phyloP scores from a whole-genome alignment of 2,113 vertebrate species.

The Galbula dea region DNA sequence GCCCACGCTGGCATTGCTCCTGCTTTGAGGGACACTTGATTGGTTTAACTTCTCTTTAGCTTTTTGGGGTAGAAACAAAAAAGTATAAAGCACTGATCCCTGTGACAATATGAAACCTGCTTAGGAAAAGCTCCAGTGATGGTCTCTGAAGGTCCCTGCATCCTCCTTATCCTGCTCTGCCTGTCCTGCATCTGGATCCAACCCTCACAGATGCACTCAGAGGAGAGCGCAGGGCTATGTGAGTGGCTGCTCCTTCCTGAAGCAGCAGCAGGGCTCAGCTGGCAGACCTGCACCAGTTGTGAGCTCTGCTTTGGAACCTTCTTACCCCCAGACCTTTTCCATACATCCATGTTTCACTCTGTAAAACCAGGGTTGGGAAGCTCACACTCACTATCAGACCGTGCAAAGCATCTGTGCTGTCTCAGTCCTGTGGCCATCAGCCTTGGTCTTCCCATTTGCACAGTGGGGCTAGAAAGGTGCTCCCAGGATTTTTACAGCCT shows the following conservation, averaged over 20 bases:
- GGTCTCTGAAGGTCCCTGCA: neutral
- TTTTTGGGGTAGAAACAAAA: neutral
- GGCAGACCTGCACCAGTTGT: neutral
- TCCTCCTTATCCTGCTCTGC: neutral
- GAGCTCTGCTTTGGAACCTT: neutral
- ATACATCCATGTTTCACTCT: no score
- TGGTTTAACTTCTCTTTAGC: neutral
- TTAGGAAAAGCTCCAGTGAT: accelerated
- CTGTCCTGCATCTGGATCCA: accelerated
- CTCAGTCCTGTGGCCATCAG: accelerated
- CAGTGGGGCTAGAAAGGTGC: neutral
- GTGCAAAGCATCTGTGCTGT: neutral
- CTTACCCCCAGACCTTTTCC: neutral
- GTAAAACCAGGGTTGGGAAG: neutral
- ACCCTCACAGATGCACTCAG: accelerated
- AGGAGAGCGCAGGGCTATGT: neutral
- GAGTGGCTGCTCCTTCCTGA: accelerated
- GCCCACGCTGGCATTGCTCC: accelerated
- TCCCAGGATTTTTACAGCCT: neutral
- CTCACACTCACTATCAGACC: accelerated
- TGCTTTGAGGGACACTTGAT: neutral
- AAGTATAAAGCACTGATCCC: neutral
- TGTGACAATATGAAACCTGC: neutral
- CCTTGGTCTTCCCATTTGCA: neutral
- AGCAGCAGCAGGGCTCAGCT: neutral